Percentiles rank a stretch among this genome's conserved stretches.
Evolutionary conservation across 2,888 invertebrate species (phyloP).

Genomic region (Ophioninae sp.): DNA sequence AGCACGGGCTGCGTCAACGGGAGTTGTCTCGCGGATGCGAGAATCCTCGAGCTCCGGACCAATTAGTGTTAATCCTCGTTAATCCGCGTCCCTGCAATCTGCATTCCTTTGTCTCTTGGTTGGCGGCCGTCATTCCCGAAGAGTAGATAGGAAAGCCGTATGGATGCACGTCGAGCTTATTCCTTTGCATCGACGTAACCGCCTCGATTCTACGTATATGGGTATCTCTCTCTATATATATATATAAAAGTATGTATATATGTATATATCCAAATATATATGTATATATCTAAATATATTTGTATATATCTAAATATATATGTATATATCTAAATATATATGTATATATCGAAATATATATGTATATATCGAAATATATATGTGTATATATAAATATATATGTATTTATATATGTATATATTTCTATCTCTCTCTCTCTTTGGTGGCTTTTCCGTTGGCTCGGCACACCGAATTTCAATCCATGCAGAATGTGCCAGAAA

Average conservation of each 20-base stretch:
- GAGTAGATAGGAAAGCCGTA: slow-evolving; percentile 58
- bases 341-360: no score
- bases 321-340: no score
- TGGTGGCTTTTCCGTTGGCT: slow-evolving; percentile 30
- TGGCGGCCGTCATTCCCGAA: slow-evolving; percentile 57
- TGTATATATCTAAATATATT: no score
- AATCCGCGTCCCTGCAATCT: slow-evolving; percentile 76
- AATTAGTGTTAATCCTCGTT: slow-evolving; percentile 78
- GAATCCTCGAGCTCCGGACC: slow-evolving; percentile 66
- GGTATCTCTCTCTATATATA: no score
- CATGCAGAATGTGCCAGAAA: slow-evolving; percentile 31
- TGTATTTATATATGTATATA: no score
- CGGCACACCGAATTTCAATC: slow-evolving; percentile 54
- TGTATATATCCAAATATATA: no score
- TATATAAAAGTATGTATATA: no score
- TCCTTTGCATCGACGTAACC: slow-evolving; percentile 49
- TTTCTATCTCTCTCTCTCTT: slow-evolving; percentile 3
- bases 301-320: no score
- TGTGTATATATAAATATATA: no score
- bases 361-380: no score
- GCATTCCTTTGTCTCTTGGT: slow-evolving; percentile 73
- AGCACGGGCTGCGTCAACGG: slow-evolving; percentile 17
- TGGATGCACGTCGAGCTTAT: slow-evolving; percentile 54
- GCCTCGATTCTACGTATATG: slow-evolving; percentile 5
- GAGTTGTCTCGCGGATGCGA: slow-evolving; percentile 39